Evolutionary conservation across 2,113 vertebrate species (phyloP).

Genomic region (Bubalus kerabau): DNA sequence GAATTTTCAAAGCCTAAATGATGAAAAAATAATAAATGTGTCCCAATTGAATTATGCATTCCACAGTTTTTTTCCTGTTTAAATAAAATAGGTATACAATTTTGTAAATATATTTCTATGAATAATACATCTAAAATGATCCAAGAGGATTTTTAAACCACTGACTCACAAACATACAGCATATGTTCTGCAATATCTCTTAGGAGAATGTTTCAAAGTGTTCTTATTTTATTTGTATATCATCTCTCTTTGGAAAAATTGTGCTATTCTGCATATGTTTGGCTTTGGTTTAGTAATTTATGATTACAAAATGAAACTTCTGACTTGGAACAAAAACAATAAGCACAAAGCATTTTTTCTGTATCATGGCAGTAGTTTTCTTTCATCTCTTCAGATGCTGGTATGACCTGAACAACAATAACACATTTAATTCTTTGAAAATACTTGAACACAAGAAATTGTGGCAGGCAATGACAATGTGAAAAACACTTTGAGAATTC

Average conservation of each 20-base stretch:
- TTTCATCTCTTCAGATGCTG: neutral
- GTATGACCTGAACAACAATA: neutral
- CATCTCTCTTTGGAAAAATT: slow-evolving; percentile 6
- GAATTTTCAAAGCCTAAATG: neutral
- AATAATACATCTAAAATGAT: slow-evolving; percentile 28
- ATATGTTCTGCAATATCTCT: slow-evolving; percentile 7
- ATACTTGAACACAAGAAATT: neutral
- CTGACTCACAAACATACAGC: neutral
- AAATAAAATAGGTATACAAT: slow-evolving; percentile 10
- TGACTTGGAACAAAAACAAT: neutral
- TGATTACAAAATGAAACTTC: slow-evolving; percentile 15
- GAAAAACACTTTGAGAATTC: neutral
- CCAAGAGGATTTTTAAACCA: slow-evolving; percentile 27
- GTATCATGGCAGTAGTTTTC: neutral
- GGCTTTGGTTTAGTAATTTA: slow-evolving; percentile 15
- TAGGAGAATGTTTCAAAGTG: neutral
- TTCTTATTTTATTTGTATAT: slow-evolving; percentile 36
- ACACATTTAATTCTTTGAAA: neutral
- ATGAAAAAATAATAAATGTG: neutral
- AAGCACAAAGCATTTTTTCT: neutral
- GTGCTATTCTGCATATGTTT: neutral
- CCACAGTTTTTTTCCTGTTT: neutral
- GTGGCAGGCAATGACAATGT: neutral
- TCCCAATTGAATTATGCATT: neutral
- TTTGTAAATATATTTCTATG: neutral